These are phyloP conservation scores for Eilema depressum DNA, from an alignment of 2,888 invertebrate species.

Conservation along the genomic window DNA sequence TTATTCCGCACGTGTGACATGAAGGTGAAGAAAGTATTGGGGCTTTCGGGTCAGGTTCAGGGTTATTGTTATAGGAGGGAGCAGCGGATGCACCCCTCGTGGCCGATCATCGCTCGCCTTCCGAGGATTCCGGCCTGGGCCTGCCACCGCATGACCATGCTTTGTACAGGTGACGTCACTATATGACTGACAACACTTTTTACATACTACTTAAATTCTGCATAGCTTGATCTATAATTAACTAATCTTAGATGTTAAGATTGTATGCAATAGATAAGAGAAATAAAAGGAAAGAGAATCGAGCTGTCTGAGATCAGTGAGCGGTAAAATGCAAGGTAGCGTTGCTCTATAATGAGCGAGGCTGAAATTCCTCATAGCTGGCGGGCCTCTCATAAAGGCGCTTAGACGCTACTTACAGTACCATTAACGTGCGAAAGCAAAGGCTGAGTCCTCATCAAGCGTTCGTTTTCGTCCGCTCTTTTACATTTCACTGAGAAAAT, in stretches of 20 bases:
- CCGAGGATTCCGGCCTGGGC: constrained; percentile 98
- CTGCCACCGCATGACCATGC: constrained; percentile 91
- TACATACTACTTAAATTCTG: constrained; percentile 35
- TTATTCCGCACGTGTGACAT: constrained; percentile 39
- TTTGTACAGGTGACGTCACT: constrained; percentile 87
- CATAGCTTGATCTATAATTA: constrained; percentile 23
- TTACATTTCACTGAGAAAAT: constrained; percentile 74
- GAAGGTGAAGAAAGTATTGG: constrained; percentile 48
- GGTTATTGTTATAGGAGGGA: constrained; percentile 87
- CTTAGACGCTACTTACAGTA: constrained; percentile 73
- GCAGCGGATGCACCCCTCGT: constrained; percentile 86
- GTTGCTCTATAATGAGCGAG: constrained; percentile 65
- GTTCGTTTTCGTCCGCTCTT: constrained; percentile 77
- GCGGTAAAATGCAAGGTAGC: constrained; percentile 30
- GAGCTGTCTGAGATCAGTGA: constrained; percentile 34
- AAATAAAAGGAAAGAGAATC: constrained; percentile 13
- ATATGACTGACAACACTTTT: constrained; percentile 56
- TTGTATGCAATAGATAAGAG: constrained; percentile 6
- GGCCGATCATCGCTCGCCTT: constrained; percentile 94
- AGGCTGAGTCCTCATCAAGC: constrained; percentile 73
- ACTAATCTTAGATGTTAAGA: constrained; percentile 6
- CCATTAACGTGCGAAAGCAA: constrained; percentile 74
- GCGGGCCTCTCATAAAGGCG: constrained; percentile 66
- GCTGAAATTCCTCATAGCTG: constrained; percentile 65
- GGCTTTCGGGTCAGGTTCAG: constrained; percentile 79